A percentile compares a stretch with the other conserved stretches of the same genome.
These are phyloP conservation scores for Sapajus apella DNA, from an alignment of 2,113 vertebrate species.

Conservation along the genomic window DNA sequence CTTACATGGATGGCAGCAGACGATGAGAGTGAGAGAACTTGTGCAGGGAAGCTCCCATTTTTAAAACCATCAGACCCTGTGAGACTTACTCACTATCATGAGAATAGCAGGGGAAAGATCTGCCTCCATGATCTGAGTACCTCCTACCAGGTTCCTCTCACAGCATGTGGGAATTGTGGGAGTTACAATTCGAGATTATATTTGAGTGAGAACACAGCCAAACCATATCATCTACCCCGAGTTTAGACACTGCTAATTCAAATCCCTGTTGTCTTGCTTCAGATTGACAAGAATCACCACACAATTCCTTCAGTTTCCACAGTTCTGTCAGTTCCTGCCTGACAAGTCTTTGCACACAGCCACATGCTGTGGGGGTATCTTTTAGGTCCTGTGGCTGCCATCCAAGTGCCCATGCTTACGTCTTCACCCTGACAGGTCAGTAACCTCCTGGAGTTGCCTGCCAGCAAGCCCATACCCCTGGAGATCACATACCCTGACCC, in stretches of 20 bases:
- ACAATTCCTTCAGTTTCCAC: constrained; percentile 90
- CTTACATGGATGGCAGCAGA: too few relatives aligned
- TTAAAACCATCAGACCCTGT: too few relatives aligned
- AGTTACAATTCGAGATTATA: too few relatives aligned
- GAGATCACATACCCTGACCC: constrained; percentile 96
- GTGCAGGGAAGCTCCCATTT: too few relatives aligned
- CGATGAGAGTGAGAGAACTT: too few relatives aligned
- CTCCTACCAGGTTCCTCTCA: too few relatives aligned
- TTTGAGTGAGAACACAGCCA: too few relatives aligned
- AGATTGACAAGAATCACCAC: constrained; percentile 93
- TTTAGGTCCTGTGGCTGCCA: constrained; percentile 95
- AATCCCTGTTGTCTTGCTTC: constrained; percentile 73
- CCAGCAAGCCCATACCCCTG: constrained; percentile 86
- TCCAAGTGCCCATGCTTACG: constrained; percentile 99
- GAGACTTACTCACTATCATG: too few relatives aligned
- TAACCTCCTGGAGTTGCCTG: constrained; percentile 90
- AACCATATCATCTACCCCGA: not conserved
- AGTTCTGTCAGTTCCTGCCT: constrained; percentile 90
- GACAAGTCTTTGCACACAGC: constrained; percentile 96
- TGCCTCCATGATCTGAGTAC: too few relatives aligned
- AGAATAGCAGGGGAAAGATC: too few relatives aligned
- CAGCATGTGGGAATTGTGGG: too few relatives aligned
- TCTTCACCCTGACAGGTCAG: constrained; percentile 99
- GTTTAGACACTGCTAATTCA: not conserved
- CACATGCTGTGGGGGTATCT: constrained; percentile 94